A percentile compares a stretch with the other conserved stretches of the same genome.
Conservation (phyloP, 2,888 invertebrate genomes). For the Leistus spinibarbis region DNA sequence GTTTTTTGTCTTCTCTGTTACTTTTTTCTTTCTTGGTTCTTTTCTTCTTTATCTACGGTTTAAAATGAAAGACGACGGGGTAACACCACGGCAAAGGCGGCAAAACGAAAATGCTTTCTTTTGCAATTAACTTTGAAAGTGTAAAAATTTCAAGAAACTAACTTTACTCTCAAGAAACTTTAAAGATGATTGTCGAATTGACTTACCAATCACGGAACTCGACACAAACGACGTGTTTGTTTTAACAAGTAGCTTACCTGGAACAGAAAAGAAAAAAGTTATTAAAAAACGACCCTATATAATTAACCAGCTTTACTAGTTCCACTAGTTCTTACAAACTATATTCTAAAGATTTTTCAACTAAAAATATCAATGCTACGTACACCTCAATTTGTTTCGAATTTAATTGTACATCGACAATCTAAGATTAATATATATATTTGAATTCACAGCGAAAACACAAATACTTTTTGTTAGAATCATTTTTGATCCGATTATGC, state of each 20-base stretch:
- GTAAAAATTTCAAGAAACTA: conserved; percentile 8
- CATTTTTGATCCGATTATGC: no score
- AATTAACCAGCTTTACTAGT: neutral
- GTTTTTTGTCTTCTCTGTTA: no score
- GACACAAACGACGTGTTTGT: conserved; percentile 2
- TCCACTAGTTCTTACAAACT: neutral
- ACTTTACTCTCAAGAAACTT: conserved; percentile 3
- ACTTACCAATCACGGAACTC: conserved; percentile 8
- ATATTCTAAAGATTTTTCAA: neutral
- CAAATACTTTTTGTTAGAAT: no score
- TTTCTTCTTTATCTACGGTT: neutral
- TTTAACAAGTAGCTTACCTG: conserved; percentile 19
- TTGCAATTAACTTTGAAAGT: conserved; percentile 16
- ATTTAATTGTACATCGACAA: no score
- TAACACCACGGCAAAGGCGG: neutral
- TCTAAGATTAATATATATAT: no score
- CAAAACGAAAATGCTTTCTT: conserved; percentile 21
- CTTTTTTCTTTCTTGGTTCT: neutral
- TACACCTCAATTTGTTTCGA: no score
- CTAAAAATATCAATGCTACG: no score
- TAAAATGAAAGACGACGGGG: conserved; percentile 10
- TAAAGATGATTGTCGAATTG: conserved; percentile 10
- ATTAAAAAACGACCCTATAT: no score
- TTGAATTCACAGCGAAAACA: no score
- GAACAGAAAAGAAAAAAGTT: conserved; percentile 6